These are phyloP conservation scores for Bombus waltoni DNA, from an alignment of 1,140 invertebrate species.

Conservation along the genomic window DNA sequence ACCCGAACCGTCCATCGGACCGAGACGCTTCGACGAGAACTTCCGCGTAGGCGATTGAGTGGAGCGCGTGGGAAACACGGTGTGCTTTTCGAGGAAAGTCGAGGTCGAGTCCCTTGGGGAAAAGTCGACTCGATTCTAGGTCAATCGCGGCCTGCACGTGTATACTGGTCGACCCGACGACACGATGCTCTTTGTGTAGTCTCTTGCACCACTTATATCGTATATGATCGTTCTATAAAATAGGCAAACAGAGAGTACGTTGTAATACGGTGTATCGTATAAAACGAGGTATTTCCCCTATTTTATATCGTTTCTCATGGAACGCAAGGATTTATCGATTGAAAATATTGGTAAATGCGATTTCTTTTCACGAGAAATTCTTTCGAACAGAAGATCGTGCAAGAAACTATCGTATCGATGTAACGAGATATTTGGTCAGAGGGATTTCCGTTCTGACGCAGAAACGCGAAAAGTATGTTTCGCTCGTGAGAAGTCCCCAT, in stretches of 20 bases:
- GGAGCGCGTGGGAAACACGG: slow-evolving; percentile 18
- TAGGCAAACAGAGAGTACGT: background rate
- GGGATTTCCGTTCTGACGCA: background rate
- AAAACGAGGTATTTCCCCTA: too few relatives aligned
- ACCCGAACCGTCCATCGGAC: slow-evolving; percentile 60
- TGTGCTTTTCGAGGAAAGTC: slow-evolving; percentile 52
- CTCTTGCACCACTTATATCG: background rate
- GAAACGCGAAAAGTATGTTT: background rate
- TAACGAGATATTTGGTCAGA: background rate
- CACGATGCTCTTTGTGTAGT: background rate
- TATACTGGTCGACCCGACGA: background rate
- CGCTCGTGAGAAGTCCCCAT: slow-evolving; percentile 1
- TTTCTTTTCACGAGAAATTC: background rate
- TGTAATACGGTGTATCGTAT: too few relatives aligned
- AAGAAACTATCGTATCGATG: background rate
- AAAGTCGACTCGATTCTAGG: slow-evolving; percentile 30
- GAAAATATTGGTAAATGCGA: background rate
- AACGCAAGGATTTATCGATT: too few relatives aligned
- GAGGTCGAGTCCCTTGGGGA: background rate
- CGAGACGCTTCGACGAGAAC: slow-evolving; percentile 51
- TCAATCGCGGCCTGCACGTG: background rate
- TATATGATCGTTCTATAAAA: background rate
- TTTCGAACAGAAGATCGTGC: background rate
- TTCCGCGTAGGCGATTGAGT: slow-evolving; percentile 61
- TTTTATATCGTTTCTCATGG: too few relatives aligned